Base-by-base conservation (phyloP, 1,140 invertebrate genomes). In the Euura lappo region DNA sequence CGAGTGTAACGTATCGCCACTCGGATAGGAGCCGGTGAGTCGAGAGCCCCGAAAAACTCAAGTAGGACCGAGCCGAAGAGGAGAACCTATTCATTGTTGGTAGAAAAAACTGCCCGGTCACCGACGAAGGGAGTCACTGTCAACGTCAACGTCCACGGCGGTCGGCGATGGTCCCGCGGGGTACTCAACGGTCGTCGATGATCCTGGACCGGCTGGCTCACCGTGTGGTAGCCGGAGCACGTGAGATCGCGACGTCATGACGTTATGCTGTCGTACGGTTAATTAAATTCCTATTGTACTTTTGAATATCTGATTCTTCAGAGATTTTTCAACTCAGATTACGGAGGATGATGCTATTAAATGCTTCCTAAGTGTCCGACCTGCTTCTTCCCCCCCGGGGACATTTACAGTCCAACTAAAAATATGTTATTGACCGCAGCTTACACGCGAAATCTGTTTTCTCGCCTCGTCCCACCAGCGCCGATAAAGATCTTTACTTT, bases 271-370 rank as follows among this genome's bases (percentile, higher is more conserved):
- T 77, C 72, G 67, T 68, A 75, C 71, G 71, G 51, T 79, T 72
- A 76, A 80, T 80, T 79, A 79, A 80, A 70, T 67, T 72, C 45
- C 75, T 73, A 80, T 80, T 80, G 76, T 80, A 46, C n/a, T 51
- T 42, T 44, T 42, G 28, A 68, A 68, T 44, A 60, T 60, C 51
- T 3, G 51, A 60, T 60, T 60, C 51, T 60, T 60, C 51, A 60
- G 51, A 60, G 51, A 60, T 60, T 60, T 60, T 60, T n/a, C 10
- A 11, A 60, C 51, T 60, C 51, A 60, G 51, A 60, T 60, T 28
- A 28, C 28, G 28, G 28, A 28, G 28, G 28, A 28, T 28, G 28
- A 28, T 28, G 28, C 28, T 28, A 28, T 28, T 28, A 28, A 28
- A 28, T 28, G 1, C 28, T 28, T 28, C 28, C 28, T 28, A 28